These are phyloP conservation scores for Xylota segnis DNA, from an alignment of 2,888 invertebrate genomes.

Conservation along the genomic window DNA sequence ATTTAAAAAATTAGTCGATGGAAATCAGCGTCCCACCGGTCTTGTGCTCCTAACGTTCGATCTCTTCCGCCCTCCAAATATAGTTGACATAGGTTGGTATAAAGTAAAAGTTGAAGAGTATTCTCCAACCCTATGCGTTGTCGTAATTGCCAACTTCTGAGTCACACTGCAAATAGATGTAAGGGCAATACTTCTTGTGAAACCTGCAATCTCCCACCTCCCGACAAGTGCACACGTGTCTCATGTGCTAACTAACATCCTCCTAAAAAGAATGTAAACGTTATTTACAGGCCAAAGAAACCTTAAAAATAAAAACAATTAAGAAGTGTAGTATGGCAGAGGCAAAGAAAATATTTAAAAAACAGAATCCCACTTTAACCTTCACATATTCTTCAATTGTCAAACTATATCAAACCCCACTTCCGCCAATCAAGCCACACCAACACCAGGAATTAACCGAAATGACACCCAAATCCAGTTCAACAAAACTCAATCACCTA, in stretches of 20 bases:
- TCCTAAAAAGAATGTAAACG: background rate
- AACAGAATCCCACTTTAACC: background rate
- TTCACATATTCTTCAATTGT: background rate
- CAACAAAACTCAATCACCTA: too few species aligned
- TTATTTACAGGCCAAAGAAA: conserved; percentile 15
- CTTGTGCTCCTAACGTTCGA: conserved; percentile 6
- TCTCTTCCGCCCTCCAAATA: background rate
- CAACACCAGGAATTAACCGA: too few species aligned
- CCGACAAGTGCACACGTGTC: background rate
- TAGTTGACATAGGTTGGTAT: background rate
- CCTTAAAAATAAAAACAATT: conserved; percentile 7
- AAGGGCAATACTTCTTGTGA: background rate
- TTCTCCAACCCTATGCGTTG: background rate
- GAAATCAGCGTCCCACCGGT: background rate
- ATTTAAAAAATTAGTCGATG: too few species aligned
- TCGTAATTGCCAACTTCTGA: conserved; percentile 4
- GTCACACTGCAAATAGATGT: conserved; percentile 30
- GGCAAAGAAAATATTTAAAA: background rate
- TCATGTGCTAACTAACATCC: background rate
- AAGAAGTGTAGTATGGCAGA: background rate
- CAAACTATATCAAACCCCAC: background rate
- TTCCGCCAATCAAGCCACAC: too few species aligned
- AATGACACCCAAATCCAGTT: too few species aligned
- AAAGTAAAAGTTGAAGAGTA: background rate
- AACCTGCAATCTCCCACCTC: background rate